These are phyloP conservation scores for Theretra japonica DNA, from an alignment of 2,888 invertebrate genomes.

Conservation along the genomic window DNA sequence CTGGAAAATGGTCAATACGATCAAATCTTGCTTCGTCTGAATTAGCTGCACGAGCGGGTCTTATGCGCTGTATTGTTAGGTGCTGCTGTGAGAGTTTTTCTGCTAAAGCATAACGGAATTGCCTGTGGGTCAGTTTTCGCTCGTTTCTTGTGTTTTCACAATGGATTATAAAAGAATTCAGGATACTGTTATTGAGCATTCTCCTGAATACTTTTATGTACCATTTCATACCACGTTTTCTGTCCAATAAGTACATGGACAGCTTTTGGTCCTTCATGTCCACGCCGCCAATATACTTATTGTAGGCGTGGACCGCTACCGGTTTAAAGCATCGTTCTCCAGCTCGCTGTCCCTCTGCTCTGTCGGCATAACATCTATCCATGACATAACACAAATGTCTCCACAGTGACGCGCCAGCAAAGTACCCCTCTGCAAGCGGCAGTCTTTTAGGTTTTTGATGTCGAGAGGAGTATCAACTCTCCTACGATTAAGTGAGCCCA, in stretches of 20 bases:
- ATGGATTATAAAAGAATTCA: conserved; percentile 34
- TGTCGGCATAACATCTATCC: conserved; percentile 35
- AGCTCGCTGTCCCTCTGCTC: conserved; percentile 28
- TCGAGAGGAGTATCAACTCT: background rate
- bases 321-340: conserved; percentile 28
- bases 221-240: conserved; percentile 39
- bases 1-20: background rate
- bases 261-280: conserved; percentile 44
- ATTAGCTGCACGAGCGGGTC: background rate
- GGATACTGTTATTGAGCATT: conserved; percentile 38
- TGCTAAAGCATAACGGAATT: background rate
- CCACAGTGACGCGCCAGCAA: conserved; percentile 32
- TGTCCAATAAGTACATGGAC: conserved; percentile 41
- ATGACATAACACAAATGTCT: conserved; percentile 31
- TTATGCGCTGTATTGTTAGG: background rate
- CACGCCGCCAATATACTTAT: conserved; percentile 41
- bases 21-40: background rate
- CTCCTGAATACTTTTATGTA: conserved; percentile 41
- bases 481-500: background rate
- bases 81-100: background rate
- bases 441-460: background rate
- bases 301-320: conserved; percentile 36
- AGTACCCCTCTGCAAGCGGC: conserved; percentile 4
- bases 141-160: background rate
- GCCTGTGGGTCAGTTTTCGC: background rate